Evolutionary conservation across 1,140 invertebrate species (phyloP).

Genomic region (Hylaeus volcanicus): DNA sequence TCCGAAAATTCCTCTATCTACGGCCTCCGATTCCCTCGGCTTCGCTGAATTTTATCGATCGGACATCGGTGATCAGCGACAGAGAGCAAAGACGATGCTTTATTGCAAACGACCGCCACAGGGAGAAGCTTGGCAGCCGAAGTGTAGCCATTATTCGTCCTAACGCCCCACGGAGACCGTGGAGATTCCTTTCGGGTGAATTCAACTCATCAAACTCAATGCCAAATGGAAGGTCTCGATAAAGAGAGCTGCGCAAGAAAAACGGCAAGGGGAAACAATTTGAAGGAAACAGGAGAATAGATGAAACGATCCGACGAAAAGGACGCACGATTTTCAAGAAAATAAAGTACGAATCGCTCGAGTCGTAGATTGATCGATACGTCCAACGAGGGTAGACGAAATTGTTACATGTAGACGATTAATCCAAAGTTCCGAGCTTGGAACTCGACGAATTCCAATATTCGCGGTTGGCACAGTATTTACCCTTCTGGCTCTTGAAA

Average conservation of each 20-base stretch:
- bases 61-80: constrained; percentile 3
- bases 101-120: constrained; percentile 15
- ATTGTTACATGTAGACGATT: not conserved
- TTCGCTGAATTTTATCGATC: not conserved
- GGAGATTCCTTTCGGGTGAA: constrained; percentile 14
- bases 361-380: not conserved
- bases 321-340: not conserved
- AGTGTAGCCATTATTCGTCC: constrained; percentile 40
- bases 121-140: constrained; percentile 42
- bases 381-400: not conserved
- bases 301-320: not conserved
- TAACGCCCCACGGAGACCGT: constrained; percentile 9
- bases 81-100: constrained; percentile 6
- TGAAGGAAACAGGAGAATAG: not conserved
- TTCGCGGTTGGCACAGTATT: constrained; percentile 33
- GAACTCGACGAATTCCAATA: constrained; percentile 4
- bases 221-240: constrained; percentile 45
- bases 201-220: constrained; percentile 63
- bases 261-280: constrained; percentile 4
- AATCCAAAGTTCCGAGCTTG: constrained; percentile 7
- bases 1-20: too few species aligned
- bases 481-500: constrained; percentile 6
- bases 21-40: too few species aligned
- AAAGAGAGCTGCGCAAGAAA: constrained; percentile 10
- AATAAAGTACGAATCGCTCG: not conserved